Evolutionary conservation across 2,797 vertebrate species (phyloP).

Genomic region (Sebastes cheni): DNA sequence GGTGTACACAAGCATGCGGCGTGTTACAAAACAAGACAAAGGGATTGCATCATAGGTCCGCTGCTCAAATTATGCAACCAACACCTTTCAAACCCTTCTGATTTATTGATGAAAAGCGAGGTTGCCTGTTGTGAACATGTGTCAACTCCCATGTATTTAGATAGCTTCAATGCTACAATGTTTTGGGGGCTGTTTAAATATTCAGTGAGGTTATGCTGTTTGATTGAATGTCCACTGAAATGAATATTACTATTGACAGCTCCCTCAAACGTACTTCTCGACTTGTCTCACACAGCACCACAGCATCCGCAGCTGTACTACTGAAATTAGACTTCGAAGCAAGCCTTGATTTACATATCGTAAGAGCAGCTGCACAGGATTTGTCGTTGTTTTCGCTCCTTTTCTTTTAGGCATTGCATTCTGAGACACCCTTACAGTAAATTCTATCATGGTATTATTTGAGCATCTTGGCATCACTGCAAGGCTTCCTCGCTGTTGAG

Average conservation of each 20-base stretch:
- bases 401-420: slow-evolving; percentile 61
- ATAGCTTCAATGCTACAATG: slow-evolving; percentile 18
- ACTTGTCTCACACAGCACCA: slow-evolving; percentile 31
- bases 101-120: slow-evolving; percentile 76
- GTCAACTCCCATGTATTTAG: slow-evolving; percentile 37
- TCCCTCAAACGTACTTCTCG: slow-evolving; percentile 36
- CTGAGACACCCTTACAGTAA: slow-evolving; percentile 55
- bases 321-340: slow-evolving; percentile 62
- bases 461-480: slow-evolving; percentile 61
- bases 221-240: slow-evolving; percentile 55
- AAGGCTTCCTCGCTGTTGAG: slow-evolving; percentile 50
- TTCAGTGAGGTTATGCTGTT: slow-evolving; percentile 28
- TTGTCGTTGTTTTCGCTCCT: slow-evolving; percentile 58
- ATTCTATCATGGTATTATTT: slow-evolving; percentile 56
- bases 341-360: slow-evolving; percentile 69
- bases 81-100: slow-evolving; percentile 49
- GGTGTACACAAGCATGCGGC: slow-evolving; percentile 49
- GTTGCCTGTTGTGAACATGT: slow-evolving; percentile 52
- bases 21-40: slow-evolving; percentile 75
- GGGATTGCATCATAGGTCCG: slow-evolving; percentile 73
- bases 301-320: slow-evolving; percentile 58
- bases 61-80: slow-evolving; percentile 66
- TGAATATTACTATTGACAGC: slow-evolving; percentile 50
- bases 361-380: slow-evolving; percentile 71
- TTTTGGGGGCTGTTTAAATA: slow-evolving; percentile 9